Base-by-base conservation (phyloP, 2,797 vertebrate species). In the Hypotaenidia philippensis region DNA sequence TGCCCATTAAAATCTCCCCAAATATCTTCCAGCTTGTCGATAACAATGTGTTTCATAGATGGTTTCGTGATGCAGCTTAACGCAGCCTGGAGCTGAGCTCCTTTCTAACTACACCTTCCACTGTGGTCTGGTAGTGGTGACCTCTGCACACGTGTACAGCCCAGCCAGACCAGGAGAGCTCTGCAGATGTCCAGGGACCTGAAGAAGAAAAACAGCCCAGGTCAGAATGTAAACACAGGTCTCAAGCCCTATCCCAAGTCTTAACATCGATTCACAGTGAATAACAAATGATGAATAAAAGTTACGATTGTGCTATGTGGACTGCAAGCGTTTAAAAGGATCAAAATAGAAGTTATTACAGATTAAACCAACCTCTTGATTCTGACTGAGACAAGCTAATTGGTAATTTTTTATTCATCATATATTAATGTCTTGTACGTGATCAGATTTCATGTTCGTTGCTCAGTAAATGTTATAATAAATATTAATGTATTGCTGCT, bases 401-500 rank as follows among this genome's bases (percentile, higher is more conserved):
- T 80, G 63, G 27, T 95, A 44, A 63, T 74, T 89, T 96, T 87
- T 50, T 82, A 7, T 84, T 90, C 9, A 0, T 38, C 0, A 0
- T 55, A 1, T 27, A n/a, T 60, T 78, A 85, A 29, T 1, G 6
- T 55, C 38, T 71, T 56, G 31, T 52, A 72, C 34, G 3, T 9
- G 13, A 63, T 57, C 2, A 6, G 13, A 36, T 86, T 92, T 75
- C 70, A 27, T 3, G 1, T 65, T 91, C 79, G 29, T 59, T 82
- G 63, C 63, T 96, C 59, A 59, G 29, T 91, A 47, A 91, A 41
- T 66, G 38, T 82, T 85, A 20, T 56, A 71, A 90, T 96, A 64
- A 90, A 96, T 95, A 90, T 90, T 93, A 94, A 95, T 94, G 71
- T 84, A 72, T 87, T 71, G 32, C 61, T 89, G 45, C 61, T 92